Evolutionary conservation across 2,888 invertebrate genomes (phyloP).

Genomic region (Malacosoma neustria): DNA sequence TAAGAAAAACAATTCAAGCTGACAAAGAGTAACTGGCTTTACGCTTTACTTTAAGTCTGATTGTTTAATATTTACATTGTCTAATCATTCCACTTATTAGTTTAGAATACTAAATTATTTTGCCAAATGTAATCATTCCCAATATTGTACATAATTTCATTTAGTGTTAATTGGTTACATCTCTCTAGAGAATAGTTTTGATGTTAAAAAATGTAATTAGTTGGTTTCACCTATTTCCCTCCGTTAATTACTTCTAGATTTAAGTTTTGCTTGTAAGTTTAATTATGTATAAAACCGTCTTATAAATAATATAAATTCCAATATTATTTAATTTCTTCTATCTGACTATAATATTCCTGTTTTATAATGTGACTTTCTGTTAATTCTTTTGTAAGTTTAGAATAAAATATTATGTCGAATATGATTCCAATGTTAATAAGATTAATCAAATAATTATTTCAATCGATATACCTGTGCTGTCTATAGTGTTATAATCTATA

Average conservation of each 20-base stretch:
- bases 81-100: slow-evolving; percentile 28
- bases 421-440: too few relatives aligned
- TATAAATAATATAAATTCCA: too few relatives aligned
- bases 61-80: slow-evolving; percentile 13
- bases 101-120: slow-evolving; percentile 59
- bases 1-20: not conserved
- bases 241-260: slow-evolving; percentile 33
- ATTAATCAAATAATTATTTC: too few relatives aligned
- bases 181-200: slow-evolving; percentile 19
- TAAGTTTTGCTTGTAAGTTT: slow-evolving; percentile 22
- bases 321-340: too few relatives aligned
- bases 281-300: not conserved
- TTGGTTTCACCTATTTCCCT: slow-evolving; percentile 22
- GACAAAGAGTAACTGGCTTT: slow-evolving; percentile 4
- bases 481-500: too few relatives aligned
- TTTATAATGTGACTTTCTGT: too few relatives aligned
- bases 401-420: too few relatives aligned
- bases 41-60: slow-evolving; percentile 23
- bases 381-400: too few relatives aligned
- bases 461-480: too few relatives aligned
- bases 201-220: slow-evolving; percentile 8
- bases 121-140: slow-evolving; percentile 50
- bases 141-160: slow-evolving; percentile 57
- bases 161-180: slow-evolving; percentile 33
- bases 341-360: too few relatives aligned